Evolutionary conservation across 2,797 vertebrate genomes (phyloP).

Genomic region (Anas bernieri): DNA sequence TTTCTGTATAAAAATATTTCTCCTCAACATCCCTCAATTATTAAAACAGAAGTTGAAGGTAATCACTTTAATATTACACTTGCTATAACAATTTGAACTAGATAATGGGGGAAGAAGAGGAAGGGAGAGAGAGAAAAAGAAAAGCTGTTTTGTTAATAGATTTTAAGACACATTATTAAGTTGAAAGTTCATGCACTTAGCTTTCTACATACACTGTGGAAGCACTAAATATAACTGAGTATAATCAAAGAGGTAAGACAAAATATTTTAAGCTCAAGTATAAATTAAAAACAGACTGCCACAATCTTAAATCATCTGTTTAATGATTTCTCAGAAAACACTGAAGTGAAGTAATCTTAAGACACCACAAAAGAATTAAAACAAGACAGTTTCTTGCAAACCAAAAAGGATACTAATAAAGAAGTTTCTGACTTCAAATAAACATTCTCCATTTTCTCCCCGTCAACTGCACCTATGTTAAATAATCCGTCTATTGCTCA

Average conservation of each 20-base stretch:
- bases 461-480: neutral
- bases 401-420: neutral
- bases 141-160: neutral
- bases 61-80: neutral
- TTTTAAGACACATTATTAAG: neutral
- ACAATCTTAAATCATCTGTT: neutral
- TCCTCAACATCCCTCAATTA: neutral
- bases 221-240: neutral
- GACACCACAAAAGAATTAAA: neutral
- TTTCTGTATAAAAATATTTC: neutral
- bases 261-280: neutral
- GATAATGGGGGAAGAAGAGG: neutral
- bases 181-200: neutral
- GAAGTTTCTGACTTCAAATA: neutral
- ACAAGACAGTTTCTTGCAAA: neutral
- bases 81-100: neutral
- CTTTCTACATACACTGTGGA: neutral
- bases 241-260: neutral
- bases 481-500: neutral
- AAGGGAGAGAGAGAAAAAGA: neutral
- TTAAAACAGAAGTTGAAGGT: neutral
- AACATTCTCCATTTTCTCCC: neutral
- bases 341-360: neutral
- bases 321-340: neutral
- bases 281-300: neutral